Conservation (phyloP, 2,113 vertebrate genomes). For the Rutilus rutilus region DNA sequence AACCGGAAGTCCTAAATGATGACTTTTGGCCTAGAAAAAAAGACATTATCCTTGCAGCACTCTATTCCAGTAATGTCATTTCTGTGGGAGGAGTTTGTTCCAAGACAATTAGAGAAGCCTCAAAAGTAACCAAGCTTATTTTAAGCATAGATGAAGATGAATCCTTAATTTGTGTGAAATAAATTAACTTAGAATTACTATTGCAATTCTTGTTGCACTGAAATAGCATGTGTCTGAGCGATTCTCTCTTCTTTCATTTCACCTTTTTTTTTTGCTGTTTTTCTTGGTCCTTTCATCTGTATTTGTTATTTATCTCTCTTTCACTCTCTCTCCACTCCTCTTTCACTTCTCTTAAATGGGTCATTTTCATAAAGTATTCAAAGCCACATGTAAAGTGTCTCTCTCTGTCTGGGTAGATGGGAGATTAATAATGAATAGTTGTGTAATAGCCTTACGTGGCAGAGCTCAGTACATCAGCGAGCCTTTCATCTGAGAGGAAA, state of each 20-base stretch:
- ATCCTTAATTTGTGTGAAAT: background rate
- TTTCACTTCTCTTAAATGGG: slow-evolving; percentile 52
- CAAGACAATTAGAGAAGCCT: background rate
- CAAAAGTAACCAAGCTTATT: background rate
- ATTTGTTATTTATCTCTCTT: slow-evolving; percentile 50
- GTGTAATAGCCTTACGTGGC: slow-evolving; percentile 57
- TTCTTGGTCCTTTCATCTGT: slow-evolving; percentile 31
- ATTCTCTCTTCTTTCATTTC: slow-evolving; percentile 63
- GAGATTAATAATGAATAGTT: slow-evolving; percentile 67
- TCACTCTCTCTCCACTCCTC: slow-evolving; percentile 52
- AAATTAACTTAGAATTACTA: background rate
- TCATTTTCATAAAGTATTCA: slow-evolving; percentile 80
- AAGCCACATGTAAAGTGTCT: slow-evolving; percentile 51
- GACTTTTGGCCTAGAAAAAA: background rate
- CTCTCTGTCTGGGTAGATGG: slow-evolving; percentile 57
- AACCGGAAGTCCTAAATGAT: background rate
- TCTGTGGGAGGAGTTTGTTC: background rate
- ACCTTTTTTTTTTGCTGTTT: slow-evolving; percentile 41
- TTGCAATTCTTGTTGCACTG: background rate
- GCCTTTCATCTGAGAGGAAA: background rate
- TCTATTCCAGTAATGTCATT: background rate
- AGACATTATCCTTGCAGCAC: too few species aligned
- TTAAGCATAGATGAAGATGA: background rate
- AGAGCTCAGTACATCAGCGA: slow-evolving; percentile 3
- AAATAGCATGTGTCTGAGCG: slow-evolving; percentile 29